A percentile compares a stretch with the other conserved stretches of the same genome.
Conservation (phyloP, 2,888 invertebrate genomes). For the Girardia tigrina region DNA sequence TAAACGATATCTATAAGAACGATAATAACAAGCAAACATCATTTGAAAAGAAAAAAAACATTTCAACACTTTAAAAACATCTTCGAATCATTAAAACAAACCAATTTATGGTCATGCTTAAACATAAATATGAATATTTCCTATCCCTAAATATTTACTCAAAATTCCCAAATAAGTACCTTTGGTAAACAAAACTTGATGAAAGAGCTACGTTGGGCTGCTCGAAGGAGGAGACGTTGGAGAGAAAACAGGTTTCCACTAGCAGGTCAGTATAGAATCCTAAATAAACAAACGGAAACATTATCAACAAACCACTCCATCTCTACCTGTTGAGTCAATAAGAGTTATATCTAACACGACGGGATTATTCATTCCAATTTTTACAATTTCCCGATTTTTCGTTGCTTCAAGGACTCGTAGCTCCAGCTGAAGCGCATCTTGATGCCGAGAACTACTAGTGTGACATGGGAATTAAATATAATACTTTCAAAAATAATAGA, state of each 20-base stretch:
- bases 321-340: slow-evolving; percentile 1
- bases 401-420: background rate
- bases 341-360: slow-evolving; percentile 5
- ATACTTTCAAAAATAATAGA: background rate
- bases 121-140: background rate
- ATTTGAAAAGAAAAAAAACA: no score
- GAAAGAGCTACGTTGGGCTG: background rate
- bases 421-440: background rate
- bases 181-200: slow-evolving; percentile 2
- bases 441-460: background rate
- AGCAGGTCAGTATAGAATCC: slow-evolving; percentile 10
- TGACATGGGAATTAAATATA: background rate
- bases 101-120: slow-evolving; percentile 13
- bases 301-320: background rate
- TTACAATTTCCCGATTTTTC: slow-evolving; percentile 16
- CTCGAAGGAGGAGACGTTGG: background rate
- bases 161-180: slow-evolving; percentile 11
- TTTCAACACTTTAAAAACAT: no score
- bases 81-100: no score
- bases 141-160: background rate
- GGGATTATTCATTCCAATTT: background rate
- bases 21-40: no score
- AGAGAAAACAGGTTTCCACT: slow-evolving; percentile 1
- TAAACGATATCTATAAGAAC: no score
- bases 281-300: background rate